Evolutionary conservation across 1,140 invertebrate genomes (phyloP), one percentile per base, ranked within the genome.

Genomic region (Trichoplusia ni): DNA sequence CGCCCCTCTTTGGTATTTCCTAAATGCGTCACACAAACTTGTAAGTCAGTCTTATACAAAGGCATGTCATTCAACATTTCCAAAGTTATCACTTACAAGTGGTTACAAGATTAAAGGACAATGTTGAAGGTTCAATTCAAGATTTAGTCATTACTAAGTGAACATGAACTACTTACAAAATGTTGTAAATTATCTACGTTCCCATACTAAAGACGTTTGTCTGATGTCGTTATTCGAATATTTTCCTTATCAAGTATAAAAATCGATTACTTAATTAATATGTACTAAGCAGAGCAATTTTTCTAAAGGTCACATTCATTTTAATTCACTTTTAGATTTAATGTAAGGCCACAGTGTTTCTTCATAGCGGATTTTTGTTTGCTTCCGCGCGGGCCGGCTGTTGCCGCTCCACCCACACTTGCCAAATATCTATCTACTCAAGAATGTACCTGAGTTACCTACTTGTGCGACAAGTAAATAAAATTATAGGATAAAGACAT

Each of bases 311-410:
- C 46, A 51, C 35, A 62, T 62, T 62, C 60, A 51, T 40, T 46
- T 46, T 13, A 35, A 35, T 62, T 62, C 29, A 42, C 46, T 51
- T 62, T 62, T 62, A 49, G 31, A 58, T 23, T 38, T 38, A 37
- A 35, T 29, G 11, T 42, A 69, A 69, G 67, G 67, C 21, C 67
- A 53, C 33, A 19, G 21, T 18, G 25, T 65, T 70, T 62, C 53
- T 71, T 67, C 68, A 71, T 54, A 59, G 37, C 59, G 64, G 64
- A 67, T 63, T 71, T 59, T 47, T 46, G 64, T 59, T 29, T 37
- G 66, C 65, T 72, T 72, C 70, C 70, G 70, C 31, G 60, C 47
- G 18, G 42, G 19, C 11, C n/a, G 33, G 2, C 33, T 11, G 33
- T 14, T n/a, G 8, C 27, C 13, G 16, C 14, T 33, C 27, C 14